A percentile compares a stretch with the other conserved stretches of the same genome.
Conservation (phyloP, 2,113 vertebrate genomes). For the Xiphophorus couchianus region DNA sequence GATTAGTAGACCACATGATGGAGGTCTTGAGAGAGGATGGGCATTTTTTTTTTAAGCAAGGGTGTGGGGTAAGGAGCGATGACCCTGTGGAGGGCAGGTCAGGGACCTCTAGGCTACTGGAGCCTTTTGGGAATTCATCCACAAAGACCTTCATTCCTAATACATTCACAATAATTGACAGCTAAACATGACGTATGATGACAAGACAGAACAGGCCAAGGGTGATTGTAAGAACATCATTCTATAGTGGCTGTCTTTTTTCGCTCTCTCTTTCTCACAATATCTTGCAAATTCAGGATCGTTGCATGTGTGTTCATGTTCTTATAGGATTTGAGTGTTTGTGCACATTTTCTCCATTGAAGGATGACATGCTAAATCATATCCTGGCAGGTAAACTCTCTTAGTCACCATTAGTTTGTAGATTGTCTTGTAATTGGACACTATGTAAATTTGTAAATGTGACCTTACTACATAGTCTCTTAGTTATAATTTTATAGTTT, state of each 20-base stretch:
- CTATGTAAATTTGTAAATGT: too few relatives aligned
- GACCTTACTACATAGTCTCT: too few relatives aligned
- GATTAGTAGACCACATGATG: constrained; percentile 83
- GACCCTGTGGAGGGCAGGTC: constrained; percentile 73
- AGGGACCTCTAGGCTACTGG: constrained; percentile 64
- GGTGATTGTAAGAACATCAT: constrained; percentile 5
- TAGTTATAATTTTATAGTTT: too few relatives aligned
- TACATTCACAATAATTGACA: constrained; percentile 63
- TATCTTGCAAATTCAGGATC: too few relatives aligned
- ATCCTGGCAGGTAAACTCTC: too few relatives aligned
- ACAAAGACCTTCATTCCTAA: constrained; percentile 62
- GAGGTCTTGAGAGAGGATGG: constrained; percentile 57
- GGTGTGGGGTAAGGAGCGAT: background rate
- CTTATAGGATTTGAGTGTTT: too few relatives aligned
- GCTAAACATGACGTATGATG: constrained; percentile 70
- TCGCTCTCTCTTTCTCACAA: too few relatives aligned
- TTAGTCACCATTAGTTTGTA: too few relatives aligned
- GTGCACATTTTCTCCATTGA: too few relatives aligned
- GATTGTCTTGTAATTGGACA: too few relatives aligned
- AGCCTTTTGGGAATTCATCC: constrained; percentile 60
- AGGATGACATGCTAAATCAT: too few relatives aligned
- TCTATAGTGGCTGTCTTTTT: background rate
- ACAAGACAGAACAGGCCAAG: constrained; percentile 30
- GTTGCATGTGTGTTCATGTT: too few relatives aligned
- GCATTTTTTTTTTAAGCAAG: background rate